Conservation (phyloP, 1,140 invertebrate species). For the Drosophila grimshawi region DNA sequence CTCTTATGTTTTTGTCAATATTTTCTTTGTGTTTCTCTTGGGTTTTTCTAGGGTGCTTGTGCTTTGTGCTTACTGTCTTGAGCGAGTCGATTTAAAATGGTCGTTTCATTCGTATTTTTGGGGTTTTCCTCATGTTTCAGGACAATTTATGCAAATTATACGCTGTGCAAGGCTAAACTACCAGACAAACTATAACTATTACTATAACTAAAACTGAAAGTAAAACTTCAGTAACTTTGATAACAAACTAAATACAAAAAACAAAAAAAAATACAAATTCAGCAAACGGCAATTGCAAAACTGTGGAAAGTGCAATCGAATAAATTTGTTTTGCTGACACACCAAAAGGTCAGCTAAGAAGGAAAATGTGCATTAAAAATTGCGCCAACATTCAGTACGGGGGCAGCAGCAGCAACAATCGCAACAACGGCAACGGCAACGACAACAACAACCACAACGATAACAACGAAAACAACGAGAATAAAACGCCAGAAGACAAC, state of each 20-base stretch:
- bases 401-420: slow-evolving; percentile 39
- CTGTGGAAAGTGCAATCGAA: slow-evolving; percentile 72
- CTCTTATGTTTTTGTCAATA: neutral
- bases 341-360: slow-evolving; percentile 52
- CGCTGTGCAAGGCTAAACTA: slow-evolving; percentile 26
- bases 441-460: slow-evolving; percentile 24
- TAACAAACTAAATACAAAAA: slow-evolving; percentile 53
- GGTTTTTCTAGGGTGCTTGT: slow-evolving; percentile 12
- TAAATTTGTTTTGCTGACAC: slow-evolving; percentile 56
- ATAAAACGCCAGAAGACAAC: slow-evolving; percentile 40
- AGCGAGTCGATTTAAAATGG: slow-evolving; percentile 10
- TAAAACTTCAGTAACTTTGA: slow-evolving; percentile 55
- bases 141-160: slow-evolving; percentile 54
- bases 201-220: slow-evolving; percentile 11
- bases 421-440: slow-evolving; percentile 23
- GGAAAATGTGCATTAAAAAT: slow-evolving; percentile 77
- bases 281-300: slow-evolving; percentile 44
- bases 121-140: slow-evolving; percentile 22
- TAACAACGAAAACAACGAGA: slow-evolving; percentile 13
- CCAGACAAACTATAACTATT: slow-evolving; percentile 10
- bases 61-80: slow-evolving; percentile 8
- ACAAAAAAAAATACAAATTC: slow-evolving; percentile 27
- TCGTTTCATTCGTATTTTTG: slow-evolving; percentile 30
- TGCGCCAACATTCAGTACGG: slow-evolving; percentile 56
- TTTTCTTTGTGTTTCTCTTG: slow-evolving; percentile 21